Base-by-base conservation (phyloP, 1,140 invertebrate genomes). In the Mercenaria mercenaria region DNA sequence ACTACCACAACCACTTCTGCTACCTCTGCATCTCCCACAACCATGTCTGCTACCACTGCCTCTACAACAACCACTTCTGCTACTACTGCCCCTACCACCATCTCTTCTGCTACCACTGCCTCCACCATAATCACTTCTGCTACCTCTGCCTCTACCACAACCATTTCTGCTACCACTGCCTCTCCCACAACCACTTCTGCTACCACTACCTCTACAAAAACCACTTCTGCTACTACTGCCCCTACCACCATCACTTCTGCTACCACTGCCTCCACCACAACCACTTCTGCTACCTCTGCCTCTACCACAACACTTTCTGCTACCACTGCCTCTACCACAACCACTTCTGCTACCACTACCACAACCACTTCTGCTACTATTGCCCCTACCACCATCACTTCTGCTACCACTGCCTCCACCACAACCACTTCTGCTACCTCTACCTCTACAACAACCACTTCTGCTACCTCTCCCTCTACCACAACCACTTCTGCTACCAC, bases 41-140 rank as follows among this genome's bases (percentile, higher is more conserved):
- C 23, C 50, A 90, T 39, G 52, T 52, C 59, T 52, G 77, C 61
- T 77, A 80, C 85, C 37, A 90, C 69, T 76, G 79, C n/a, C n/a
- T n/a, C n/a, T n/a, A n/a, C n/a, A n/a, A n/a, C n/a, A n/a, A n/a
- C n/a, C n/a, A n/a, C n/a, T n/a, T n/a, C n/a, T n/a, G n/a, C n/a
- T n/a, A n/a, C n/a, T n/a, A n/a, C 74, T 50, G 69, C 83, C 52
- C 11, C 61, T 80, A 47, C 64, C 81, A 52, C 72, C 81, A 47
- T 67, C 59, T 20, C 83, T 80, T 15, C 76, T 79, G 34, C 26
- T 79, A n/a, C 76, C 11, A 47, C 76, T 50, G 43, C 43, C 43
- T 43, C 76, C 43, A 47, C 76, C 43, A 26, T n/a, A 43, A 52
- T 37, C 52, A 67, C 80, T 83, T 72, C 52, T 83, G 50, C 80